Evolutionary conservation across 2,797 vertebrate species (phyloP).

Genomic region (Atherinosoma microstoma): DNA sequence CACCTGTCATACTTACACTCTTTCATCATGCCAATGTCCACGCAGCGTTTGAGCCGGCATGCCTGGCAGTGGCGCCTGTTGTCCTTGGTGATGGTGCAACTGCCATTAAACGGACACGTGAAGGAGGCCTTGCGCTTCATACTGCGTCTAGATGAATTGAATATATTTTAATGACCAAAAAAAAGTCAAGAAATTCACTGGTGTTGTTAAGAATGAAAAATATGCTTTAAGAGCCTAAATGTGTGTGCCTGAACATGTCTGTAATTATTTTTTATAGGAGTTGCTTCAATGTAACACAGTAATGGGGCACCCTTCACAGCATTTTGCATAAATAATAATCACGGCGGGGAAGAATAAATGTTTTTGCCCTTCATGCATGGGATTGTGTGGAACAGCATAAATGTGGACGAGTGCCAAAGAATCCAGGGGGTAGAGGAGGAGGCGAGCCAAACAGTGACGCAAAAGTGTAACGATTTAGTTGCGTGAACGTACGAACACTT

Average conservation of each 20-base stretch:
- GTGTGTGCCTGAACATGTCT: neutral
- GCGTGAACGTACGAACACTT: conserved; percentile 42
- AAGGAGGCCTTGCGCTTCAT: conserved; percentile 96
- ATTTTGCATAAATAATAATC: conserved; percentile 37
- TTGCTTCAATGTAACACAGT: neutral
- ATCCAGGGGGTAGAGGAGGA: conserved; percentile 19
- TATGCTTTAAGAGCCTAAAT: neutral
- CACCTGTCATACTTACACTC: conserved; percentile 91
- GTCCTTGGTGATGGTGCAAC: conserved; percentile 97
- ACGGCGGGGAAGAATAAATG: conserved; percentile 35
- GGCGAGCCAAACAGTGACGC: conserved; percentile 48
- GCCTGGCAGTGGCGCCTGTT: conserved; percentile 98
- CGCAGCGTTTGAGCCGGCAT: conserved; percentile 93
- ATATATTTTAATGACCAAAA: conserved; percentile 23
- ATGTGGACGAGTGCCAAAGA: conserved; percentile 46
- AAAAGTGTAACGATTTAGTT: conserved; percentile 51
- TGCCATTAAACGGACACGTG: conserved; percentile 93
- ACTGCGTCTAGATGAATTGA: conserved; percentile 86
- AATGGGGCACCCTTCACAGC: conserved; percentile 7
- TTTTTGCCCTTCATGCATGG: conserved; percentile 39
- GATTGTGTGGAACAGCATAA: conserved; percentile 24
- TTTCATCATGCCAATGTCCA: conserved; percentile 86
- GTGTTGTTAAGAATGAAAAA: neutral
- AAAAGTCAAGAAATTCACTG: neutral
- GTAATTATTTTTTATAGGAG: neutral